Base-by-base conservation (phyloP, 2,113 vertebrate species). In the Porphyrio hochstetteri region DNA sequence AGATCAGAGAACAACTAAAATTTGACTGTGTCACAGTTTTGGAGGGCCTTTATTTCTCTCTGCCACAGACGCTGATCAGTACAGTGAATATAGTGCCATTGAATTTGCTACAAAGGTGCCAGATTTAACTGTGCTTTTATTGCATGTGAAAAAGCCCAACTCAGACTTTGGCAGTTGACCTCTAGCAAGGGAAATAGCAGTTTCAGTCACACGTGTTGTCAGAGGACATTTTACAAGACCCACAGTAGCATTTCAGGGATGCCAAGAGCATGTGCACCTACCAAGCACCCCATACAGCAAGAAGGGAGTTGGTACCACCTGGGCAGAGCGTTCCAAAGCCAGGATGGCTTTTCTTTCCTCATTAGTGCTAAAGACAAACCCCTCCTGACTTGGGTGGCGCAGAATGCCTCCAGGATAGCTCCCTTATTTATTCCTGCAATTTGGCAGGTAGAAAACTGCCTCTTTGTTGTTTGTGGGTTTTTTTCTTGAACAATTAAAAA, bases 81-180 rank as follows among this genome's bases (percentile, higher is more conserved):
- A 57, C 14, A 50, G 29, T 69, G 23, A 76, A 56, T 72, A 48
- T 2, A 74, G 7, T 5, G 7, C 33, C n/a, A 64, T 0, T 44
- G 24, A 86, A 65, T 76, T 50, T 78, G 71, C 42, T 60, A 12
- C 6, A 60, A 48, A 65, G 20, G 15, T 52, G 5, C 7, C 23
- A 23, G 21, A 48, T 78, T 79, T 68, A 60, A 35, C 4, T 63
- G 13, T 68, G 31, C 14, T 74, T 77, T 71, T 55, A 29, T 35
- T 5, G 2, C 18, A 27, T 5, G 11, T 53, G 35, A 48, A 90
- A 67, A 86, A 77, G 5, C 16, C 4, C 31, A n/a, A 0, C 19
- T 68, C 0, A 0, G 5, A 67, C 25, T 76, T 82, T 4, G 2
- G 23, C 0, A 0, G 13, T 13, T 38, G 42, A 29, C 15, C 23